Percentiles rank a stretch among this genome's conserved stretches.
These are phyloP conservation scores for Hyalella azteca DNA, from an alignment of 2,888 invertebrate genomes.

Conservation along the genomic window DNA sequence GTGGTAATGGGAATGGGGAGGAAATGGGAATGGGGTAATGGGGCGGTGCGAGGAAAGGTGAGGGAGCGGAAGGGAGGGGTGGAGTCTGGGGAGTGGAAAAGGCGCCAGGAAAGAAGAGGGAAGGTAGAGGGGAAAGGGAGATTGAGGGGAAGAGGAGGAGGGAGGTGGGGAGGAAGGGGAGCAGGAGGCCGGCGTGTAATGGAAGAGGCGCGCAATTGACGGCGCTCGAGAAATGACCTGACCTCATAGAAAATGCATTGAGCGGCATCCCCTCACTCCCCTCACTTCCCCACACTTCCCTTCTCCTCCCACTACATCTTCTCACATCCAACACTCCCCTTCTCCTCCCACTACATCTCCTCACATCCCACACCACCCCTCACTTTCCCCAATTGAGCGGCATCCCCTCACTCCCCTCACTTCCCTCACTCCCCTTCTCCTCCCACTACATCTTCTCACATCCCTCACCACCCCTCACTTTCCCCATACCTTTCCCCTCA, in stretches of 20 bases:
- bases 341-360: neutral
- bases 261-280: neutral
- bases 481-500: too few species aligned
- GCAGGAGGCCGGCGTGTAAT: neutral
- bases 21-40: neutral
- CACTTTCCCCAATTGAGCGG: too few species aligned
- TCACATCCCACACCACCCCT: too few species aligned
- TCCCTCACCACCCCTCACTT: too few species aligned
- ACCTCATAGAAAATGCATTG: conserved; percentile 11
- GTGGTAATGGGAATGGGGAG: neutral
- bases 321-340: neutral
- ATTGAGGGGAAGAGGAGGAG: neutral
- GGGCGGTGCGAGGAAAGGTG: neutral
- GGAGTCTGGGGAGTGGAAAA: neutral
- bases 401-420: too few species aligned
- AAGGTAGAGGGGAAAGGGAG: neutral
- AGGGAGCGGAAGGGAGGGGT: neutral
- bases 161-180: neutral
- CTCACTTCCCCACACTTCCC: neutral
- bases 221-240: conserved; percentile 11
- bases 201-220: neutral
- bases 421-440: too few species aligned
- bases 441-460: too few species aligned
- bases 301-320: neutral
- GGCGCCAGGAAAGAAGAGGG: neutral